Percentiles rank a stretch among this genome's conserved stretches.
Evolutionary conservation across 2,113 vertebrate genomes (phyloP).

Genomic region (Ammodytes dubius): DNA sequence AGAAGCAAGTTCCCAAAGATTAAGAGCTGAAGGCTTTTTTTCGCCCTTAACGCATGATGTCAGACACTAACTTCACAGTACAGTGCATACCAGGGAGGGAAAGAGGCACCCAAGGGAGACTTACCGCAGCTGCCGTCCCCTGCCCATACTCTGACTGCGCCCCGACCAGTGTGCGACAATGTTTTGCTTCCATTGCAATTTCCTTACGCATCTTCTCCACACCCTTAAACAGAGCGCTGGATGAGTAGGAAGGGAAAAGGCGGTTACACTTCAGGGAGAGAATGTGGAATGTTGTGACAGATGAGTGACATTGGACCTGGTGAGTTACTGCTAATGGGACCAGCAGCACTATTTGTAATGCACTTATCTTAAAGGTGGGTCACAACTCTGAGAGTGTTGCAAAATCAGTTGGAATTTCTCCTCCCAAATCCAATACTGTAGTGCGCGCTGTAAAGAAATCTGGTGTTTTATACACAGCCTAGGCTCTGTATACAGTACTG

Average conservation of each 20-base stretch:
- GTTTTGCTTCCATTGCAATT: slow-evolving; percentile 53
- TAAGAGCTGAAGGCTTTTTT: slow-evolving; percentile 34
- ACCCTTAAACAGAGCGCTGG: slow-evolving; percentile 1
- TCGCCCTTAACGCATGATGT: slow-evolving; percentile 48
- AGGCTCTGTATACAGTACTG: too few species aligned
- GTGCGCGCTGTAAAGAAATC: too few species aligned
- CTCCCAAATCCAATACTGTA: too few species aligned
- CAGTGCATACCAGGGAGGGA: slow-evolving; percentile 43
- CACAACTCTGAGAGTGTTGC: too few species aligned
- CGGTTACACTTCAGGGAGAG: background rate
- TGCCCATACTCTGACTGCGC: slow-evolving; percentile 26
- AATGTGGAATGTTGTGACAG: background rate
- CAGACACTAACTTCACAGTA: slow-evolving; percentile 44
- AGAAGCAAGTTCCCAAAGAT: slow-evolving; percentile 42
- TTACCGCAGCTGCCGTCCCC: slow-evolving; percentile 57
- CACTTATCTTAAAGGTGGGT: background rate
- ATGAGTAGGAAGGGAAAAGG: slow-evolving; percentile 4
- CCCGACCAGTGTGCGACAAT: slow-evolving; percentile 47
- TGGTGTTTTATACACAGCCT: too few species aligned
- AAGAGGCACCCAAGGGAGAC: slow-evolving; percentile 51
- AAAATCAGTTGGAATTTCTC: too few species aligned
- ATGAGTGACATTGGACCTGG: background rate
- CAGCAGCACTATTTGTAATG: background rate
- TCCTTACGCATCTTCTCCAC: slow-evolving; percentile 2
- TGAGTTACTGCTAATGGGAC: background rate